Percentiles rank a stretch among this genome's conserved stretches.
Conservation (phyloP, 2,888 invertebrate species). For the Caenorhabditis virilis region DNA sequence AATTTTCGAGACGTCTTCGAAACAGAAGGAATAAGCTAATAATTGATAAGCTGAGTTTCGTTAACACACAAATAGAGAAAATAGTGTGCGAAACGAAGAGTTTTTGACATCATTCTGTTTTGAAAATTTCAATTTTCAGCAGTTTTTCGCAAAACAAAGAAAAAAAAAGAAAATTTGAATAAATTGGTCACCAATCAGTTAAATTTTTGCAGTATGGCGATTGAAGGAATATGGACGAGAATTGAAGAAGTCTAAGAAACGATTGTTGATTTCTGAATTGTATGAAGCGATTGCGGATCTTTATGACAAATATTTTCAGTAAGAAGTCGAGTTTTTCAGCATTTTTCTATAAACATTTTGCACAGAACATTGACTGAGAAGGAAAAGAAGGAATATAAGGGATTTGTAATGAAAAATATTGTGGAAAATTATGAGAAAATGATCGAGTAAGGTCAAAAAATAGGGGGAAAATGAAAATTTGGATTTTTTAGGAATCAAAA, state of each 20-base stretch:
- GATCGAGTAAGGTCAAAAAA: slow-evolving; percentile 18
- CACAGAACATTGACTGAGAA: slow-evolving; percentile 14
- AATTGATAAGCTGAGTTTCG: too few relatives aligned
- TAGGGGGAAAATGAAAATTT: background rate
- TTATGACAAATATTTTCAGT: slow-evolving; percentile 22
- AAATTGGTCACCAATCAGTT: background rate
- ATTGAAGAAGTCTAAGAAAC: slow-evolving; percentile 1
- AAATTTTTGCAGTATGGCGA: slow-evolving; percentile 11
- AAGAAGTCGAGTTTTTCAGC: background rate
- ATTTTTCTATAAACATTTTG: background rate
- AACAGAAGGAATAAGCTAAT: too few relatives aligned
- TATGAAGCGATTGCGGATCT: slow-evolving; percentile 28
- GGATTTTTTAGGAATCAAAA: background rate
- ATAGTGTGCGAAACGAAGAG: too few relatives aligned
- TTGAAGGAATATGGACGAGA: slow-evolving; percentile 16
- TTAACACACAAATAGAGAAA: too few relatives aligned
- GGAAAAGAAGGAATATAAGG: slow-evolving; percentile 19
- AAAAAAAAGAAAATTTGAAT: too few relatives aligned
- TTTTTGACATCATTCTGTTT: too few relatives aligned
- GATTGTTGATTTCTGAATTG: slow-evolving; percentile 13
- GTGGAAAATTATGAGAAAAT: slow-evolving; percentile 22
- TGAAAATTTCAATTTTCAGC: too few relatives aligned
- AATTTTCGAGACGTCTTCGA: too few relatives aligned
- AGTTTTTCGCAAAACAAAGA: too few relatives aligned
- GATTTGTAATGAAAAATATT: slow-evolving; percentile 13